Base-by-base conservation (phyloP, 2,888 invertebrate species). In the Alentia gelatinosa region DNA sequence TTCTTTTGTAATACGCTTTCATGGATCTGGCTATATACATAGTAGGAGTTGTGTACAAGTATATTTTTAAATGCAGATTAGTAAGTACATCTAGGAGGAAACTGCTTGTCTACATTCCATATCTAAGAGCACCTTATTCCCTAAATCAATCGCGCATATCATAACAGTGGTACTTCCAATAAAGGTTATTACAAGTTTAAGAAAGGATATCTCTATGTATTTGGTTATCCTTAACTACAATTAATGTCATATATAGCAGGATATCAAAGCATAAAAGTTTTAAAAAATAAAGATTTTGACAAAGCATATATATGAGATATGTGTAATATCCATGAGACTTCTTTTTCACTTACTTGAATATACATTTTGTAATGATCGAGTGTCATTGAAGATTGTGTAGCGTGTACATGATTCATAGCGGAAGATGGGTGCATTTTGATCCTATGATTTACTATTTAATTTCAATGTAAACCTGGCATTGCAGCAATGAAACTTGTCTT, bases 71-170 rank as follows among this genome's bases (percentile, higher is more conserved):
- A 68, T 26, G 30, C 79, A 37, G 39, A 79, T 9, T 33, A 37
- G 39, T 35, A 12, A 79, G 23, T n/a, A n/a, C 3, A 39, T 19
- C 26, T 79, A 79, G 79, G 39, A n/a, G 15, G n/a, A 37, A 79
- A 35, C 12, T 39, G 79, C 79, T 79, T 79, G 39, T 79, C 79
- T 79, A 79, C 79, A 79, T 79, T 79, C 79, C 79, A 79, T 19
- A 79, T 79, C 23, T 5, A 79, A 35, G 39, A 23, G 79, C 4
- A 39, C 0, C 37, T 37, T 26, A 35, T 19, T 37, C 19, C 23
- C 19, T 35, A 79, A 7, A 79, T 37, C 23, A 37, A 79, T 35
- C n/a, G 79, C 39, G 79, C 79, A 79, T 79, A 79, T 79, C 79
- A 79, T 79, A 39, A 1, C 26, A n/a, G n/a, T n/a, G n/a, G n/a